phyloP scores from a whole-genome alignment of 2,113 vertebrate species.

The Seriola quinqueradiata region DNA sequence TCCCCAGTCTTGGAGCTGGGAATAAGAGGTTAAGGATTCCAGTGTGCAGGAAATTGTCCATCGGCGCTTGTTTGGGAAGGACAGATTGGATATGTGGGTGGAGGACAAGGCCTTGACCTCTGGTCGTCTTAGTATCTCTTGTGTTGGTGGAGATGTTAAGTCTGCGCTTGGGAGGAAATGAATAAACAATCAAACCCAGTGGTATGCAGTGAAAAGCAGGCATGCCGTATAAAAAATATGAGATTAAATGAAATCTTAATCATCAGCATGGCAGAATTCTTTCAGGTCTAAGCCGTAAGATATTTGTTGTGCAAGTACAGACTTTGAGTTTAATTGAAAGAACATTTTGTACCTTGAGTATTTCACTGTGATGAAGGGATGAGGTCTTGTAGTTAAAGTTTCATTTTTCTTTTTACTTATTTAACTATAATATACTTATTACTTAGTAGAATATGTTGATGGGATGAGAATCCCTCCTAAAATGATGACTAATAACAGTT shows the following conservation, averaged over 20 bases:
- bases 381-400: not conserved
- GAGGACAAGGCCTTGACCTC: slow-evolving; percentile 59
- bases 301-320: not conserved
- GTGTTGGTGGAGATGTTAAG: slow-evolving; percentile 33
- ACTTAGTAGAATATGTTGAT: not conserved
- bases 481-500: not conserved
- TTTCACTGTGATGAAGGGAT: rapidly evolving
- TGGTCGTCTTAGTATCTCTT: slow-evolving; percentile 30
- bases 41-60: slow-evolving; percentile 65
- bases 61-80: slow-evolving; percentile 59
- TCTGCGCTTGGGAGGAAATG: slow-evolving; percentile 38
- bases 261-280: not conserved
- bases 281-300: not conserved
- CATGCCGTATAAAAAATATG: slow-evolving; percentile 13
- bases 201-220: slow-evolving; percentile 17
- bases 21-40: slow-evolving; percentile 61
- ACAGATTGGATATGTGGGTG: slow-evolving; percentile 65
- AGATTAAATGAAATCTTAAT: slow-evolving; percentile 21
- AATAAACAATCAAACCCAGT: slow-evolving; percentile 38
- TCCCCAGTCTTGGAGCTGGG: slow-evolving; percentile 41
- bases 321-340: not conserved
- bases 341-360: not conserved
- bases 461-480: not conserved
- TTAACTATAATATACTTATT: not conserved
- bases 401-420: not conserved